Evolutionary conservation across 2,888 invertebrate genomes (phyloP).

Genomic region (Cephalotes varians): DNA sequence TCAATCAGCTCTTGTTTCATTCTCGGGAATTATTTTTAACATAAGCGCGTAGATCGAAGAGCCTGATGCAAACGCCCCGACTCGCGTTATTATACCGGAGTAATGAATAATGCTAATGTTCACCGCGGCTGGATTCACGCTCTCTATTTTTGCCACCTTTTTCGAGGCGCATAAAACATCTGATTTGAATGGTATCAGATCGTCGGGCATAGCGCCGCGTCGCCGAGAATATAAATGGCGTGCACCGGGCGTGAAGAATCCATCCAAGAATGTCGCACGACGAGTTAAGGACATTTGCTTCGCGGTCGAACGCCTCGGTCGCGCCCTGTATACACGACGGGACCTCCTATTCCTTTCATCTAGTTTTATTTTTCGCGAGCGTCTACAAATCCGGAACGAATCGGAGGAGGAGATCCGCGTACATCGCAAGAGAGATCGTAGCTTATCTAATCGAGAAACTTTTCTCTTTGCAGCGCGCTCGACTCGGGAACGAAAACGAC

Average conservation of each 20-base stretch:
- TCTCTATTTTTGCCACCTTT: conserved; percentile 57
- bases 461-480: conserved; percentile 55
- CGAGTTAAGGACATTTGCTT: conserved; percentile 70
- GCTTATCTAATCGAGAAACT: conserved; percentile 67
- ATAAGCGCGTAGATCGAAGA: conserved; percentile 31
- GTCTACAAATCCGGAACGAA: conserved; percentile 68
- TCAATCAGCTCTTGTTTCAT: conserved; percentile 27
- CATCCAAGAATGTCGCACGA: conserved; percentile 75
- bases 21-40: conserved; percentile 39
- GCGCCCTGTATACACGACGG: conserved; percentile 53
- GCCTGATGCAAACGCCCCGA: conserved; percentile 7
- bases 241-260: conserved; percentile 72
- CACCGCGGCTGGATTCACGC: conserved; percentile 30
- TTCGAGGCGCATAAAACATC: conserved; percentile 58
- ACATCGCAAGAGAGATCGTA: conserved; percentile 47
- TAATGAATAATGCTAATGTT: conserved; percentile 65
- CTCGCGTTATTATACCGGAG: conserved; percentile 65
- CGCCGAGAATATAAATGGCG: conserved; percentile 69
- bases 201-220: conserved; percentile 56
- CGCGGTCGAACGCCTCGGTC: conserved; percentile 61
- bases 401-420: conserved; percentile 61
- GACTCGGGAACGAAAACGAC: conserved; percentile 33
- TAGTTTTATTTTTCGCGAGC: conserved; percentile 58
- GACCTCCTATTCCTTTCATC: conserved; percentile 47
- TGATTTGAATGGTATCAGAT: conserved; percentile 75